Percentiles rank a stretch among this genome's conserved stretches.
Evolutionary conservation across 2,797 vertebrate species (phyloP).

Genomic region (Dallia pectoralis): DNA sequence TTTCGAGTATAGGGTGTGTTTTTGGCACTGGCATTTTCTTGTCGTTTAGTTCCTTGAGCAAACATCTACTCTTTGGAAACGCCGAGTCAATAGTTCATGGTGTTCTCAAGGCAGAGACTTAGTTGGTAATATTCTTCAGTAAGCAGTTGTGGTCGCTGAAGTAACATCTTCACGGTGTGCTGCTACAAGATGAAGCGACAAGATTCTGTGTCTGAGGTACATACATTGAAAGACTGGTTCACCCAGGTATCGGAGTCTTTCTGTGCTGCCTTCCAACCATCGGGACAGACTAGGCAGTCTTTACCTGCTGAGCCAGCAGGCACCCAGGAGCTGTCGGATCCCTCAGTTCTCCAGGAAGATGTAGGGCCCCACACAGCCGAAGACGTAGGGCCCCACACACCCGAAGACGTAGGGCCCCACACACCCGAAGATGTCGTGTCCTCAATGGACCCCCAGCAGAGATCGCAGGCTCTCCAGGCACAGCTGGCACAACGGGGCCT

Average conservation of each 20-base stretch:
- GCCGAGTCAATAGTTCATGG: neutral
- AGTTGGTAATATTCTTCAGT: too few species aligned
- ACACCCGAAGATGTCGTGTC: neutral
- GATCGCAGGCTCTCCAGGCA: constrained; percentile 34
- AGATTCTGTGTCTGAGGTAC: neutral
- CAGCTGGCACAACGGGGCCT: constrained; percentile 29
- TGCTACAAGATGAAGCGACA: neutral
- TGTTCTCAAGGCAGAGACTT: constrained; percentile 12
- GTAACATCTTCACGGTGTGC: neutral
- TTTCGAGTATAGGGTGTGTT: constrained; percentile 46
- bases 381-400: neutral
- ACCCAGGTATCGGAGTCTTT: neutral
- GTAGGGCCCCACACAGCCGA: neutral
- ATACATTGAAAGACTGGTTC: neutral
- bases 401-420: neutral
- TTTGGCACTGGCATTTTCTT: constrained; percentile 47
- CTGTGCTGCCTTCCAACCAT: neutral
- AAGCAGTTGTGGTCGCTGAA: constrained; percentile 28
- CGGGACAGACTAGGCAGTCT: neutral
- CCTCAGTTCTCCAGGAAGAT: constrained; percentile 23
- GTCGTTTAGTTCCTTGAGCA: constrained; percentile 54
- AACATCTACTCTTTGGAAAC: constrained; percentile 52
- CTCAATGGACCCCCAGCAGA: constrained; percentile 45
- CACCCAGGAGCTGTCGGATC: constrained; percentile 22
- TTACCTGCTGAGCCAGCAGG: constrained; percentile 11